Conservation (phyloP, 2,888 invertebrate genomes). For the Suillia variegata region DNA sequence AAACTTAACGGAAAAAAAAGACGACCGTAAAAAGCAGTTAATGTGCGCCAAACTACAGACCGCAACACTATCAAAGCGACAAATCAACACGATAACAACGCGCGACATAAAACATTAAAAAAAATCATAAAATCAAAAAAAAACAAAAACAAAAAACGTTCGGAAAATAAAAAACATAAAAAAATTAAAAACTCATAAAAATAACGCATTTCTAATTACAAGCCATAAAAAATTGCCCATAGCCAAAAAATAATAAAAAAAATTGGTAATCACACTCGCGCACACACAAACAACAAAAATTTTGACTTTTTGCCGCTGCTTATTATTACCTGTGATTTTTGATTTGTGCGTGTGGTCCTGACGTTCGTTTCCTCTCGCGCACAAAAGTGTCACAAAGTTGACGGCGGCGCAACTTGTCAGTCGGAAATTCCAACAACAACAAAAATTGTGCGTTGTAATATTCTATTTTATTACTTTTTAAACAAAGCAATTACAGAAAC, state of each 20-base stretch:
- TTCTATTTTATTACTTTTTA: slow-evolving; percentile 40
- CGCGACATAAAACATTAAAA: neutral
- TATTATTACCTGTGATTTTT: slow-evolving; percentile 3
- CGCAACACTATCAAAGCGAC: neutral
- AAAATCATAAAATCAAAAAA: neutral
- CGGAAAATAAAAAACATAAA: slow-evolving; percentile 25
- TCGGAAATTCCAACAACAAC: neutral
- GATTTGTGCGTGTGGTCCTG: neutral
- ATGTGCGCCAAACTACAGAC: neutral
- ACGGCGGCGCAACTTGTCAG: too few species aligned
- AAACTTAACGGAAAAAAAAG: neutral
- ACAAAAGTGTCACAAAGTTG: too few species aligned
- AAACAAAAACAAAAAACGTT: slow-evolving; percentile 4
- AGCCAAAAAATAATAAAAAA: too few species aligned
- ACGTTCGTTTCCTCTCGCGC: too few species aligned
- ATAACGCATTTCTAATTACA: slow-evolving; percentile 33
- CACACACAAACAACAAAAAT: too few species aligned
- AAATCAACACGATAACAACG: too few species aligned
- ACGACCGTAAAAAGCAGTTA: neutral
- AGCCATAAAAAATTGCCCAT: slow-evolving; percentile 24
- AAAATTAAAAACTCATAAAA: slow-evolving; percentile 48
- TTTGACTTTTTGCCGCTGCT: too few species aligned
- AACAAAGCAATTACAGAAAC: too few species aligned
- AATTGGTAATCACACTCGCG: too few species aligned
- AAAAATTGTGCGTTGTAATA: slow-evolving; percentile 26